phyloP scores from a whole-genome alignment of 2,113 vertebrate species.

The Gasterosteus aculeatus region DNA sequence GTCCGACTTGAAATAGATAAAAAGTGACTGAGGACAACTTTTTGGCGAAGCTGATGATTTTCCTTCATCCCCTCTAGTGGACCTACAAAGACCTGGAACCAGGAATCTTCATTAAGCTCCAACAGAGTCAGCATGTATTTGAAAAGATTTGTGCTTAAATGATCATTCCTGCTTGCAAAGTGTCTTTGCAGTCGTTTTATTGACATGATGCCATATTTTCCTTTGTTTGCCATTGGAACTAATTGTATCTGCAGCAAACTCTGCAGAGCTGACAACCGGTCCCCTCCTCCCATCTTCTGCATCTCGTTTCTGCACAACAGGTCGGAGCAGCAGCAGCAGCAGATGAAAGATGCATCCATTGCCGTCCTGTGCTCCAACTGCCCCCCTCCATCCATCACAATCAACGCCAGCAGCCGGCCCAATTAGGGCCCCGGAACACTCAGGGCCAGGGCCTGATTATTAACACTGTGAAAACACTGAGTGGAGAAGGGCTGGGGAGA shows the following conservation, averaged over 20 bases:
- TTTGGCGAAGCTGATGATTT: neutral
- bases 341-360: slow-evolving; percentile 63
- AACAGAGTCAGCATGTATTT: neutral
- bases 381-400: slow-evolving; percentile 80
- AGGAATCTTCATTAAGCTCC: neutral
- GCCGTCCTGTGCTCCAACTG: slow-evolving; percentile 32
- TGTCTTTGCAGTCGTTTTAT: neutral
- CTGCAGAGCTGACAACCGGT: neutral
- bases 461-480: slow-evolving; percentile 77
- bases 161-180: neutral
- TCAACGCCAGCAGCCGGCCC: slow-evolving; percentile 74
- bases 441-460: slow-evolving; percentile 78
- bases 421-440: slow-evolving; percentile 79
- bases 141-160: neutral
- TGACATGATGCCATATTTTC: neutral
- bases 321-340: slow-evolving; percentile 8
- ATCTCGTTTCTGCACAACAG: slow-evolving; percentile 38
- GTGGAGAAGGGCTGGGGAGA: neutral
- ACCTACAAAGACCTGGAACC: neutral
- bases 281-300: slow-evolving; percentile 12
- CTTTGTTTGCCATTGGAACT: neutral
- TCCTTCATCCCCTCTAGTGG: too few species aligned
- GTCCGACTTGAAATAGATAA: neutral
- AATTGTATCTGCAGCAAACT: neutral
- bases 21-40: neutral